Percentiles rank a stretch among this genome's conserved stretches.
These are phyloP conservation scores for Arenaria interpres DNA, from an alignment of 2,113 vertebrate genomes.

Conservation along the genomic window DNA sequence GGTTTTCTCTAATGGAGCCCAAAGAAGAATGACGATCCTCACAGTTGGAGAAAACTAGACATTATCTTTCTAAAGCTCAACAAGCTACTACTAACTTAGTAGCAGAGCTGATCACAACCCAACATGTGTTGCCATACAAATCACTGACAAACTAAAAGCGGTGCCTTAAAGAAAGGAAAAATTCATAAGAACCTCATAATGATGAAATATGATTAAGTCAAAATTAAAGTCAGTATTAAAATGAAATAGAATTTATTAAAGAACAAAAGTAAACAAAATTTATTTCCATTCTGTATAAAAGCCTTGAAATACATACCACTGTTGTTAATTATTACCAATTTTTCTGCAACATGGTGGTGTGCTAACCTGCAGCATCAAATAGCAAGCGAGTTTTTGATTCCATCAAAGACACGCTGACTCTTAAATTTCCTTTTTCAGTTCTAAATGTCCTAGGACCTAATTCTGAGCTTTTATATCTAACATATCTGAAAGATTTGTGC, in stretches of 20 bases:
- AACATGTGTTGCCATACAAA: background rate
- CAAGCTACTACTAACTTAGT: background rate
- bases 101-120: background rate
- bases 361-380: background rate
- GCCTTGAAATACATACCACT: background rate
- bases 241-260: background rate
- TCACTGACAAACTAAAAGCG: background rate
- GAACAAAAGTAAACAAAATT: background rate
- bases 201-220: background rate
- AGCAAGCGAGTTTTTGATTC: background rate
- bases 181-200: background rate
- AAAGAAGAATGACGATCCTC: background rate
- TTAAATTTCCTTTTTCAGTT: background rate
- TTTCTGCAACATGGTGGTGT: background rate
- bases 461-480: background rate
- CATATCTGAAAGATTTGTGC: background rate
- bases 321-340: background rate
- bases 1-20: background rate
- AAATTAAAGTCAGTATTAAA: background rate
- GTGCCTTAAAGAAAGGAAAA: background rate
- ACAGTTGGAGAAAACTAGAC: background rate
- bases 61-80: background rate
- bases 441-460: background rate
- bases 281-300: background rate
- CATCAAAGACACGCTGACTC: background rate